phyloP scores from a whole-genome alignment of 35 echinoderm and acorn worm species.

The Apostichopus californicus region DNA sequence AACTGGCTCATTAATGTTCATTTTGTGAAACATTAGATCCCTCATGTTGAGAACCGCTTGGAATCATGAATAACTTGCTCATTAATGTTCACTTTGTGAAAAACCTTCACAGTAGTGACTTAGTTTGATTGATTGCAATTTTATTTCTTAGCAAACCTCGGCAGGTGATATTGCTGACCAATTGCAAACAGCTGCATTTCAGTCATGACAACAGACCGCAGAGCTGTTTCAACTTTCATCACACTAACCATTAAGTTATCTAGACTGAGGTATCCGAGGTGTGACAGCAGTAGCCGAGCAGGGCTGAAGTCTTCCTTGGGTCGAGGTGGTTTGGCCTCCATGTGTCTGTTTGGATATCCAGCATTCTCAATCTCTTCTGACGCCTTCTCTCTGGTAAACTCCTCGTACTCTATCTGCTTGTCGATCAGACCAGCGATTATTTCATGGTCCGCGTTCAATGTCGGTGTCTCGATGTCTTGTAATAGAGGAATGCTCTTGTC shows the following conservation, averaged over 20 bases:
- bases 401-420: conserved; percentile 88
- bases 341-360: conserved; percentile 91
- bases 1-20: too few relatives aligned
- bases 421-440: conserved; percentile 70
- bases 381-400: conserved; percentile 71
- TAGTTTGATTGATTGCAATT: too few relatives aligned
- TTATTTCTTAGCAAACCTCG: too few relatives aligned
- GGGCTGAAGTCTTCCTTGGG: conserved; percentile 85
- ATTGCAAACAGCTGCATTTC: background rate
- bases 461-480: conserved; percentile 79
- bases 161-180: too few relatives aligned
- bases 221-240: background rate
- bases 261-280: conserved; percentile 86
- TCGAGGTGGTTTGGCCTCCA: conserved; percentile 82
- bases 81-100: too few relatives aligned
- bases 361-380: conserved; percentile 65
- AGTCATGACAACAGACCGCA: background rate
- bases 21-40: too few relatives aligned
- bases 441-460: conserved; percentile 64
- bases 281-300: conserved; percentile 74
- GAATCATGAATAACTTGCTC: too few relatives aligned
- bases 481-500: conserved; percentile 91
- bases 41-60: too few relatives aligned
- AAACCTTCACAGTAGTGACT: too few relatives aligned
- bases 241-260: conserved; percentile 76